A percentile compares a stretch with the other conserved stretches of the same genome.
Conservation (phyloP, 1,140 invertebrate species). For the Ctenoplectra terminalis region DNA sequence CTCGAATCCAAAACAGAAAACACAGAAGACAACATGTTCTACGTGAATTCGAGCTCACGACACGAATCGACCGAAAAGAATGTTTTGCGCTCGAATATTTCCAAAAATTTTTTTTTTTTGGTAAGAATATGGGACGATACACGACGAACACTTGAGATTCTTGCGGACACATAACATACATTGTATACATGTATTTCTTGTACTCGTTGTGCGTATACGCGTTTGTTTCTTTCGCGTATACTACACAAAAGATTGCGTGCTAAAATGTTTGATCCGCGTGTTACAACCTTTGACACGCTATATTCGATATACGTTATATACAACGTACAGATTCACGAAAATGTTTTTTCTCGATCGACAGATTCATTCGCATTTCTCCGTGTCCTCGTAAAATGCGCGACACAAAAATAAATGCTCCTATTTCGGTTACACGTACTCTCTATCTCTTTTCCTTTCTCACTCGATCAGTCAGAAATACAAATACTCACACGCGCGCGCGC, state of each 20-base stretch:
- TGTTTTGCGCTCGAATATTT: constrained; percentile 33
- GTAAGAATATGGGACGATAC: constrained; percentile 58
- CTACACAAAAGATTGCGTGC: neutral
- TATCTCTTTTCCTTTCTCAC: constrained; percentile 16
- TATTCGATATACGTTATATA: constrained; percentile 15
- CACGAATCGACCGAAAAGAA: constrained; percentile 40
- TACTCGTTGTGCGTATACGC: constrained; percentile 11
- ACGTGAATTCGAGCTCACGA: neutral
- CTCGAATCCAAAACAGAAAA: too few relatives aligned
- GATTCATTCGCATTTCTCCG: constrained; percentile 57
- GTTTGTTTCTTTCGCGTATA: neutral
- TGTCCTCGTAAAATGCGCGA: constrained; percentile 80
- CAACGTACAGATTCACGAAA: constrained; percentile 36
- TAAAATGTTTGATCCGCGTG: constrained; percentile 8
- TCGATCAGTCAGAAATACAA: neutral
- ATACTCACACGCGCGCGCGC: neutral
- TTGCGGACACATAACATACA: constrained; percentile 62
- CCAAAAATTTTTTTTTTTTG: constrained; percentile 32
- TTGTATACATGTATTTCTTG: constrained; percentile 55
- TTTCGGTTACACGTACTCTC: constrained; percentile 62
- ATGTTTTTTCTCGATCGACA: constrained; percentile 57
- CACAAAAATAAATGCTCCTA: constrained; percentile 83
- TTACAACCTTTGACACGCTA: neutral
- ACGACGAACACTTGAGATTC: constrained; percentile 74
- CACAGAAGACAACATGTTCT: too few relatives aligned